A percentile compares a stretch with the other conserved stretches of the same genome.
These are phyloP conservation scores for Gorsachius magnificus DNA, from an alignment of 2,797 vertebrate species.

Conservation along the genomic window DNA sequence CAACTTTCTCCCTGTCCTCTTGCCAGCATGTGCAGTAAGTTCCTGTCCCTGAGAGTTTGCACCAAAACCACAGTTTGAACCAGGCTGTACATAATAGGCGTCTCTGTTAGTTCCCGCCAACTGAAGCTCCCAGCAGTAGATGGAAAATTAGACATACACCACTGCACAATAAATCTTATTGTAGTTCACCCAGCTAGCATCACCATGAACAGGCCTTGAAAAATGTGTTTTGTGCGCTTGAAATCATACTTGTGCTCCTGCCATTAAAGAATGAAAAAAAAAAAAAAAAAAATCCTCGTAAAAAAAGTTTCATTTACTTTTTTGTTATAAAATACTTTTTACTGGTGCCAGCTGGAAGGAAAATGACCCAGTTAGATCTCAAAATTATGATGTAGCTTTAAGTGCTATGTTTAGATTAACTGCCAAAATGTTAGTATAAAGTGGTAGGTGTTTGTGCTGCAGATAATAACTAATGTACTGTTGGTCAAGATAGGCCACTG, in stretches of 20 bases:
- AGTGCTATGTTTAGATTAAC: constrained; percentile 93
- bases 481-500: constrained; percentile 82
- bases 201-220: constrained; percentile 72
- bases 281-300: not conserved
- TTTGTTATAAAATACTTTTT: constrained; percentile 77
- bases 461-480: constrained; percentile 92
- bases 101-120: constrained; percentile 76
- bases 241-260: constrained; percentile 75
- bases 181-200: constrained; percentile 81
- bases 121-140: constrained; percentile 75
- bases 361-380: constrained; percentile 78
- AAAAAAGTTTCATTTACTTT: constrained; percentile 78
- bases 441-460: constrained; percentile 90
- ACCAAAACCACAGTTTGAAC: constrained; percentile 76
- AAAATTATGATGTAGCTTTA: constrained; percentile 87
- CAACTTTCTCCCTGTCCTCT: constrained; percentile 63
- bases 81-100: constrained; percentile 75
- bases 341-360: constrained; percentile 78
- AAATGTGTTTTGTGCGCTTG: constrained; percentile 74
- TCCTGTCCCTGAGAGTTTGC: constrained; percentile 69
- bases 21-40: constrained; percentile 68
- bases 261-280: constrained; percentile 47
- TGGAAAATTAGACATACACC: constrained; percentile 84
- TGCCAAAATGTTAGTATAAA: constrained; percentile 93
- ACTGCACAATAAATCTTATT: constrained; percentile 82